A percentile compares a stretch with the other conserved stretches of the same genome.
Conservation (phyloP, 1,140 invertebrate species). For the Batillaria attramentaria region DNA sequence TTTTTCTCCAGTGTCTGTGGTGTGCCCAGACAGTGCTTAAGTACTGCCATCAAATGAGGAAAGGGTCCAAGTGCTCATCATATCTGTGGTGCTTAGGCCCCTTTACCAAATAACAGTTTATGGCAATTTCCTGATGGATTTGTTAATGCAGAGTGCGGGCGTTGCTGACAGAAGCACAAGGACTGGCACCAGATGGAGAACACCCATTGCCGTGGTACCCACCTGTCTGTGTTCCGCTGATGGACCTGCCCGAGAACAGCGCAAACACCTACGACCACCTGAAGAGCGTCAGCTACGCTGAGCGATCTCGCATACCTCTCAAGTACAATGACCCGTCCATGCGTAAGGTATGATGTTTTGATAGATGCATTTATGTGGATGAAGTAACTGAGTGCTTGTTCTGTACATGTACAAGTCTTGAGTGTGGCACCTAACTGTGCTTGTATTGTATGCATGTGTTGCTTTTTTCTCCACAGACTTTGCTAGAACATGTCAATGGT, state of each 20-base stretch:
- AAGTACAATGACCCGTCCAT: constrained; percentile 70
- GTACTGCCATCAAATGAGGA: no score
- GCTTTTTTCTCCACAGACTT: constrained; percentile 62
- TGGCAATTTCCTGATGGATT: neutral
- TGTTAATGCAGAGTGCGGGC: constrained; percentile 67
- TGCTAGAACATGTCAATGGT: constrained; percentile 76
- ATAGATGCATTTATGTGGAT: neutral
- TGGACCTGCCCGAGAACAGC: constrained; percentile 64
- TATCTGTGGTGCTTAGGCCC: no score
- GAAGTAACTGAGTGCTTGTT: neutral
- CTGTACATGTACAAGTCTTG: neutral
- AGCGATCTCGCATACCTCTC: constrained; percentile 67
- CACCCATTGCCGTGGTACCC: constrained; percentile 84
- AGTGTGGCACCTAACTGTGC: neutral
- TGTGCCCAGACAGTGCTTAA: no score
- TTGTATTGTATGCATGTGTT: neutral
- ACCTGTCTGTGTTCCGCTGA: constrained; percentile 76
- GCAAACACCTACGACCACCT: constrained; percentile 68
- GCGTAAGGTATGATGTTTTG: constrained; percentile 57
- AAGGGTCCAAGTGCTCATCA: no score
- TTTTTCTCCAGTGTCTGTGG: no score
- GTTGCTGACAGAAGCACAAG: constrained; percentile 76
- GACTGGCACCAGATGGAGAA: constrained; percentile 75
- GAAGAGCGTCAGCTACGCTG: constrained; percentile 65
- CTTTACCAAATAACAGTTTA: no score